Evolutionary conservation across 2,113 vertebrate species (phyloP).

Genomic region (Carlito syrichta): DNA sequence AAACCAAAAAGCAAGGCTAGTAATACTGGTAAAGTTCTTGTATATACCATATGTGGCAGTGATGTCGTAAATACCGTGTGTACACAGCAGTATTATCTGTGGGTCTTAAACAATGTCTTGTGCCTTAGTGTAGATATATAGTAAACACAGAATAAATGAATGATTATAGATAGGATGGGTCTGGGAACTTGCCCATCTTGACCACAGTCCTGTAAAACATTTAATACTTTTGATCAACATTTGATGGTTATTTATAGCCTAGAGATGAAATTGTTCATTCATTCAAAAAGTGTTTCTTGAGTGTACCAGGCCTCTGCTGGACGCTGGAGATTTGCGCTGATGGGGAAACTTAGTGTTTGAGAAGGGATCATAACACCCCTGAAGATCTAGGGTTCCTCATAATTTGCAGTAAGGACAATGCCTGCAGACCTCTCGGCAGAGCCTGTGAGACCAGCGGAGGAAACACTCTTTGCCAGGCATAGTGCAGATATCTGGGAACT

Average conservation of each 20-base stretch:
- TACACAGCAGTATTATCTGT: fast-evolving
- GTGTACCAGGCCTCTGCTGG: background rate
- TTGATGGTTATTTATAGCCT: background rate
- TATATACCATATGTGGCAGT: fast-evolving
- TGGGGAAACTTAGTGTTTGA: background rate
- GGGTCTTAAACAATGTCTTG: fast-evolving
- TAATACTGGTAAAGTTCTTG: fast-evolving
- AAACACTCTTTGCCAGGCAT: fast-evolving
- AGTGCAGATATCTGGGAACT: fast-evolving
- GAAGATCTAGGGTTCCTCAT: fast-evolving
- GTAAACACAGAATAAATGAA: background rate
- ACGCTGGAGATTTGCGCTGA: background rate
- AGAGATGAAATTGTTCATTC: background rate
- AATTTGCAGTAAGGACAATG: fast-evolving
- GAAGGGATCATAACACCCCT: fast-evolving
- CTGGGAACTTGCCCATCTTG: background rate
- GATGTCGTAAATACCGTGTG: fast-evolving
- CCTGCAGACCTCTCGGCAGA: background rate
- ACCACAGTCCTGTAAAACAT: background rate
- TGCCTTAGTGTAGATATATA: fast-evolving
- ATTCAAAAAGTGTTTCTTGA: background rate
- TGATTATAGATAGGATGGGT: background rate
- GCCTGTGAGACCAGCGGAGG: fast-evolving
- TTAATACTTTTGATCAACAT: no score
- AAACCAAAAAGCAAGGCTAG: background rate